Evolutionary conservation across 2,888 invertebrate genomes (phyloP).

Genomic region (Tenthredo notha): DNA sequence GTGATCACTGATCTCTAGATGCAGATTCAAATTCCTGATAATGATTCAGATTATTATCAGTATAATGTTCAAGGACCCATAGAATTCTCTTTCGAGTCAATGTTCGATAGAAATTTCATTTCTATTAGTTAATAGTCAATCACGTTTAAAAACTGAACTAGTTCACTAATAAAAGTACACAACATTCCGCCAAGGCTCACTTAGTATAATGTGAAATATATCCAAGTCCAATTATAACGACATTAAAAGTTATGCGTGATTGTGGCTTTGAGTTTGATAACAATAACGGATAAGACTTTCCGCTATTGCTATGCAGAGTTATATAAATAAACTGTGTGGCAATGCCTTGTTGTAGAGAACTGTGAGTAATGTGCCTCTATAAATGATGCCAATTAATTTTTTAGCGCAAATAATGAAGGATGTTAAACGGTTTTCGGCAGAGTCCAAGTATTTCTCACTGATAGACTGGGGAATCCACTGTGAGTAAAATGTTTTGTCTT

Average conservation of each 20-base stretch:
- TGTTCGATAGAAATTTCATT: neutral
- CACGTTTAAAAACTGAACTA: slow-evolving; percentile 53
- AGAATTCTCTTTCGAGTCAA: neutral
- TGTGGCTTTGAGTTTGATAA: slow-evolving; percentile 68
- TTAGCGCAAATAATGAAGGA: neutral
- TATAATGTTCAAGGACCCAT: slow-evolving; percentile 8
- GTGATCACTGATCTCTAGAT: neutral
- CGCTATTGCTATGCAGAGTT: slow-evolving; percentile 59
- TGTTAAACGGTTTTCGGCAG: neutral
- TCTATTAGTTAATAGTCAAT: slow-evolving; percentile 22
- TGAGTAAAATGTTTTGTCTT: neutral
- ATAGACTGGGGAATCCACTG: neutral
- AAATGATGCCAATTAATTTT: neutral
- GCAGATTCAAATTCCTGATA: neutral
- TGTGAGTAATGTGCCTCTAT: neutral
- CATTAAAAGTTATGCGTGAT: slow-evolving; percentile 63
- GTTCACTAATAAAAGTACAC: slow-evolving; percentile 56
- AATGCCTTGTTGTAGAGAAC: neutral
- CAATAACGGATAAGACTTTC: slow-evolving; percentile 70
- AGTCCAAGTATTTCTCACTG: neutral
- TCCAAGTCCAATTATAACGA: slow-evolving; percentile 68
- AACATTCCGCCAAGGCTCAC: slow-evolving; percentile 19
- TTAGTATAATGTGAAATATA: slow-evolving; percentile 58
- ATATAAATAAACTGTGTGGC: slow-evolving; percentile 6
- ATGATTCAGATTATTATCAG: slow-evolving; percentile 11